phyloP scores from a whole-genome alignment of 1,140 invertebrate species.

The Drosophila varians region DNA sequence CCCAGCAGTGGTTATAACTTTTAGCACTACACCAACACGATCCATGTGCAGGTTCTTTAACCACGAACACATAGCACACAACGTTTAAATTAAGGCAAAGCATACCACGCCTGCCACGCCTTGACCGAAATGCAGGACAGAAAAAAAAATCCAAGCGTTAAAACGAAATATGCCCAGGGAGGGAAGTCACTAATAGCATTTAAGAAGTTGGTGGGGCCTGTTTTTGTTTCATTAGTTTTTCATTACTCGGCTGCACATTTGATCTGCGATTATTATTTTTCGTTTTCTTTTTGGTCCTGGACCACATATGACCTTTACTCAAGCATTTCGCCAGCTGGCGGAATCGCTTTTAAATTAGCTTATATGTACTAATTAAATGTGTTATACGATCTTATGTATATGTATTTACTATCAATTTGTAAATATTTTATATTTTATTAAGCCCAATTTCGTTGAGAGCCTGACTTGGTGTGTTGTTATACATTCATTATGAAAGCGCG shows the following conservation, averaged over 20 bases:
- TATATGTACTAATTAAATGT: constrained; percentile 19
- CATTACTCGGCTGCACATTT: constrained; percentile 10
- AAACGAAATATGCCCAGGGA: constrained; percentile 14
- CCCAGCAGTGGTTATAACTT: constrained; percentile 92
- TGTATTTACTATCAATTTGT: constrained; percentile 38
- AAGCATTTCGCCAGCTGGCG: constrained; percentile 27
- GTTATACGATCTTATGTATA: constrained; percentile 38
- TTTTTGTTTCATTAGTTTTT: constrained; percentile 5
- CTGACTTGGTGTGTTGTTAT: constrained; percentile 72
- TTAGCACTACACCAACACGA: constrained; percentile 83
- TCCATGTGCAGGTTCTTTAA: background rate
- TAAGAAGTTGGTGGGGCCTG: constrained; percentile 47
- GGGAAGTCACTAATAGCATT: constrained; percentile 73
- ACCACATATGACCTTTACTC: constrained; percentile 42
- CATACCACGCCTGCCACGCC: background rate
- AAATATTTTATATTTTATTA: constrained; percentile 44
- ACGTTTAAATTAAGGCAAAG: constrained; percentile 15
- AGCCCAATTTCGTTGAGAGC: constrained; percentile 44
- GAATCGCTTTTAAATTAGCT: constrained; percentile 30
- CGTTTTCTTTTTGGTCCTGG: constrained; percentile 46
- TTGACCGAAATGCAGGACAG: background rate
- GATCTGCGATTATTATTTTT: constrained; percentile 33
- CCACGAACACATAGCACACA: constrained; percentile 12
- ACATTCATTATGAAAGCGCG: constrained; percentile 42
- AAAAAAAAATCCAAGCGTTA: background rate